phyloP scores from a whole-genome alignment of 2,113 vertebrate species.

The Actinemys pallida region DNA sequence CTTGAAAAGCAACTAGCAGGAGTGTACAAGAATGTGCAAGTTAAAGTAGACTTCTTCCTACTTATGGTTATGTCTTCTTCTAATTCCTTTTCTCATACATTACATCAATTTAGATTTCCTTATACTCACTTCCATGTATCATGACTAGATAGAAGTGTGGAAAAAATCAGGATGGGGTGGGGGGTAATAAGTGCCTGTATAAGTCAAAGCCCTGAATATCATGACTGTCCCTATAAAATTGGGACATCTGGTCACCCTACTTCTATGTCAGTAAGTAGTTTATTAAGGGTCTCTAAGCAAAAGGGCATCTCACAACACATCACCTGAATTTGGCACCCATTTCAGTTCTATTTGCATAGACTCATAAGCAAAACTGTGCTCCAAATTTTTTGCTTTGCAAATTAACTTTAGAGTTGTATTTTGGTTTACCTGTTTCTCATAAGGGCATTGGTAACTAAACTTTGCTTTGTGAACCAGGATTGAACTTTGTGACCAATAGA shows the following conservation, averaged over 20 bases:
- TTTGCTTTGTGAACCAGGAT: background rate
- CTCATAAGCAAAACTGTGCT: background rate
- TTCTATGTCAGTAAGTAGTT: background rate
- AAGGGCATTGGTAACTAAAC: background rate
- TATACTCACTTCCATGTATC: background rate
- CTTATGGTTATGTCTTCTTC: background rate
- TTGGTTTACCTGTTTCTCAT: background rate
- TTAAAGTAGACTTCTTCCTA: background rate
- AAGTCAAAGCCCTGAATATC: no score
- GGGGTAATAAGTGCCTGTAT: no score
- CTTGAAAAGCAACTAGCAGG: background rate
- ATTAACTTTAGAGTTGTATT: background rate
- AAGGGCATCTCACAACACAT: background rate
- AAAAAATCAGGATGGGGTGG: no score
- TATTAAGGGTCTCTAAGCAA: accelerated
- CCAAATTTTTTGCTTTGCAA: background rate
- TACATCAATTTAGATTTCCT: background rate
- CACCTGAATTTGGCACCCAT: background rate
- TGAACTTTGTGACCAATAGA: background rate
- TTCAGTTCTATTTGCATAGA: background rate
- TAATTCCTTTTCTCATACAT: background rate
- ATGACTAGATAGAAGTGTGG: no score
- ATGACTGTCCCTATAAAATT: no score
- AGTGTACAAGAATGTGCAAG: background rate
- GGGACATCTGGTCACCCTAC: background rate